Conservation (phyloP, 2,888 invertebrate genomes). For the Galerucella pusilla region DNA sequence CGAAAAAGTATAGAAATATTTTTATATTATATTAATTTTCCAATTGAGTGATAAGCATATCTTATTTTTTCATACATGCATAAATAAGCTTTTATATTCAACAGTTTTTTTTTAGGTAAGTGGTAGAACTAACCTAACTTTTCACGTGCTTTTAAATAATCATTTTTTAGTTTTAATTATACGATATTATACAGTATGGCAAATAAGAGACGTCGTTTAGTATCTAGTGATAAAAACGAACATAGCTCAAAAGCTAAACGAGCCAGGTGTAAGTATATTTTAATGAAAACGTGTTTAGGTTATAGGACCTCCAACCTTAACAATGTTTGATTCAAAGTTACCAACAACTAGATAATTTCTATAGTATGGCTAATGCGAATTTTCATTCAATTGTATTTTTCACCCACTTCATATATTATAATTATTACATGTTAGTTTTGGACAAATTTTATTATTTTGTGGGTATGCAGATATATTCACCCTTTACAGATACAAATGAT, state of each 20-base stretch:
- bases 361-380: no score
- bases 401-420: no score
- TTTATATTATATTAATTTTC: neutral
- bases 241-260: conserved; percentile 43
- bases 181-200: conserved; percentile 26
- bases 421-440: no score
- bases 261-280: conserved; percentile 48
- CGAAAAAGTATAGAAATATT: neutral
- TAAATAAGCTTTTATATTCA: neutral
- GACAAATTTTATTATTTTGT: no score
- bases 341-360: no score
- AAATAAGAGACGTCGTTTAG: conserved; percentile 36
- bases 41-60: neutral
- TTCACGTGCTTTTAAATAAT: conserved; percentile 12
- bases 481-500: no score
- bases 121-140: conserved; percentile 14
- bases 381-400: no score
- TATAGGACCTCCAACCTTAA: neutral
- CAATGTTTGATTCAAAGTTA: neutral
- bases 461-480: no score
- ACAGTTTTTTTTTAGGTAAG: neutral
- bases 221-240: conserved; percentile 25
- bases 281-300: neutral
- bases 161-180: conserved; percentile 11
- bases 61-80: neutral